These are phyloP conservation scores for human DNA, from an alignment of 2,113 vertebrate species.

Conservation along the genomic window GRCh38 chr2:103250001-103250500, in stretches of 20 bases:
- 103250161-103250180: fast-evolving
- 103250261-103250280: not conserved
- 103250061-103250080: not conserved
- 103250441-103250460: not conserved
- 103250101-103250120: not conserved
- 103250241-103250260: not conserved
- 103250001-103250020: not conserved
- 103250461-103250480: not conserved
- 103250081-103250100: not conserved
- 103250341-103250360: not conserved
- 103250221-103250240: not conserved
- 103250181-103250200: not conserved
- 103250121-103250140: fast-evolving
- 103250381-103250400: not conserved
- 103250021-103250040: not conserved
- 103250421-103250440: not conserved
- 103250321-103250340: not conserved
- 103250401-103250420: not conserved
- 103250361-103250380: not conserved
- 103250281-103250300: not conserved
- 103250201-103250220: not conserved
- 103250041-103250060: not conserved
- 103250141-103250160: not conserved
- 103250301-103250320: fast-evolving
- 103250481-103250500: not conserved